These are phyloP conservation scores for Lynx canadensis DNA, from an alignment of 2,113 vertebrate species.

Conservation along the genomic window DNA sequence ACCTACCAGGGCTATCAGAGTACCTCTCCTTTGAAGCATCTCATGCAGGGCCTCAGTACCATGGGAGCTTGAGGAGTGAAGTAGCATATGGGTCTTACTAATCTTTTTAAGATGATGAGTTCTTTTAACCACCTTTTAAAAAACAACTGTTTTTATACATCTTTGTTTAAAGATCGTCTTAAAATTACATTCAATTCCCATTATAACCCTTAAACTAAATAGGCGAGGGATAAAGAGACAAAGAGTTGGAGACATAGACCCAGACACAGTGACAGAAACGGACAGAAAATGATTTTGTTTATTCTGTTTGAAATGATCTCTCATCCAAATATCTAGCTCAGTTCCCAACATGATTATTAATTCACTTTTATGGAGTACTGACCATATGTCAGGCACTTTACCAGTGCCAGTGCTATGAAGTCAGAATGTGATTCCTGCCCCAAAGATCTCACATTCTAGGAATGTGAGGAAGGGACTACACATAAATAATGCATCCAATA, in stretches of 20 bases:
- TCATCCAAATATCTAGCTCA: not conserved
- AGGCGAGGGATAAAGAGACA: not conserved
- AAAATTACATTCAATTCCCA: not conserved
- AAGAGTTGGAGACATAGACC: not conserved
- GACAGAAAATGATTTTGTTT: not conserved
- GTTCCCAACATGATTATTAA: not conserved
- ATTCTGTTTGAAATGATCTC: not conserved
- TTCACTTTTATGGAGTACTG: not conserved
- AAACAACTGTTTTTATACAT: not conserved
- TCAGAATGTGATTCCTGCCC: not conserved
- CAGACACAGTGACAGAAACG: not conserved
- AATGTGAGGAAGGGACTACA: not conserved
- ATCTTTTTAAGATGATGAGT: not conserved
- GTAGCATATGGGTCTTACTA: fast-evolving
- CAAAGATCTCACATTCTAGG: not conserved
- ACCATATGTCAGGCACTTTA: not conserved
- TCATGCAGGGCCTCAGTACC: too few species aligned
- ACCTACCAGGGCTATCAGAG: fast-evolving
- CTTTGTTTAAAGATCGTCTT: not conserved
- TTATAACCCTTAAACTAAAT: not conserved
- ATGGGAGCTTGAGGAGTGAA: not conserved
- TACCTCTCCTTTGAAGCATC: fast-evolving
- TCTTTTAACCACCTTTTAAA: not conserved
- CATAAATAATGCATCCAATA: not conserved
- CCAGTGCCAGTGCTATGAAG: not conserved